Base-by-base conservation (phyloP, 2,888 invertebrate genomes). In the Galeruca laticollis region DNA sequence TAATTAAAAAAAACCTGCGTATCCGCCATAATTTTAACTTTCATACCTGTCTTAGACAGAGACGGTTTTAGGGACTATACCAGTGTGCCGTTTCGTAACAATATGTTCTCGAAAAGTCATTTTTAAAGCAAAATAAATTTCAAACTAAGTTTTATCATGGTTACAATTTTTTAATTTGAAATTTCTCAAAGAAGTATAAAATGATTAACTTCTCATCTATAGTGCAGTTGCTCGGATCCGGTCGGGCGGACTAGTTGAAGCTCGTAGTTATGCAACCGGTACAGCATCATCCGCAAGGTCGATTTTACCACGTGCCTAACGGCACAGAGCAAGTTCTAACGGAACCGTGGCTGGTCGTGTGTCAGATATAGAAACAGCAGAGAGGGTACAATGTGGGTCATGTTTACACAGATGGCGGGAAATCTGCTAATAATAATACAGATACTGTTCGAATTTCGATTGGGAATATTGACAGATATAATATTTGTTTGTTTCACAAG, bases 331-430 rank as follows among this genome's bases (percentile, higher is more conserved):
- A 13, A 40, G 40, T 33, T 35, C 40, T 62, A 62, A 62, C 62
- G 62, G 62, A 62, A 62, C 49, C 33, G 49, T 33, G 49, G 33
- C 49, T 43, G 49, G 60, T 43, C 31, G 60, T 60, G 60, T 60
- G 60, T 47, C 47, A 47, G 43, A 60, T 33, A 33, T 10, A 18
- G 49, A 62, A 54, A 54, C 31, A 54, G 6, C 6, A 49, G 2
- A 31, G 21, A n/a, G 21, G 26, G 26, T 49, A 54, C 10, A 26
- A 68, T 68, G 66, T 72, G 60, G 72, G 72, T 72, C 69, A 72
- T 69, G 63, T 66, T 67, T 71, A 67, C 37, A 52, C 62, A 62
- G 62, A 52, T 62, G 62, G 52, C 52, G 62, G 49, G 51, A 62
- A 49, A 62, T 52, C 52, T 13, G 13, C 18, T 10, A 37, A 37